phyloP scores from a whole-genome alignment of 2,888 invertebrate species.

The Polyommatus icarus region DNA sequence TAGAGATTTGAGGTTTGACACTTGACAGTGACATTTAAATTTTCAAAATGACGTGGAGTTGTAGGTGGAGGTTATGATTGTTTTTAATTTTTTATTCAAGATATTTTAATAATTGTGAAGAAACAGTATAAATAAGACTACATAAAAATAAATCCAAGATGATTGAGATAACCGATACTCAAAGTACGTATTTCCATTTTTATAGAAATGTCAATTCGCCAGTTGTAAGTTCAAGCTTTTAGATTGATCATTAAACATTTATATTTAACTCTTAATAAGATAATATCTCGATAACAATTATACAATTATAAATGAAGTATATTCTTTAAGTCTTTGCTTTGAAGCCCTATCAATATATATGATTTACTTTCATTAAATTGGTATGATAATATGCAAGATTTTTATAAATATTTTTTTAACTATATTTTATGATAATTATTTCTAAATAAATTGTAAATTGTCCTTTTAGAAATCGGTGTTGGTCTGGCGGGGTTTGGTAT shows the following conservation, averaged over 20 bases:
- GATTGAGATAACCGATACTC: constrained; percentile 92
- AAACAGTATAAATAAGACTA: constrained; percentile 38
- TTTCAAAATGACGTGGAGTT: constrained; percentile 68
- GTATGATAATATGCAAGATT: neutral
- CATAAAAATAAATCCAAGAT: constrained; percentile 69
- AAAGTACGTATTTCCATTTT: constrained; percentile 81
- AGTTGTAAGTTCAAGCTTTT: neutral
- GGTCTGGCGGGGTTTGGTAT: constrained; percentile 98
- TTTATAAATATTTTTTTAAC: neutral
- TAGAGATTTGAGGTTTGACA: constrained; percentile 40
- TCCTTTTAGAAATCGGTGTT: constrained; percentile 94
- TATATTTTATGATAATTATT: neutral
- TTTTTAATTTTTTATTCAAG: constrained; percentile 56
- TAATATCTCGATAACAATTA: neutral
- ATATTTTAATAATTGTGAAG: constrained; percentile 46
- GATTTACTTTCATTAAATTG: neutral
- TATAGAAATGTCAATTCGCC: neutral
- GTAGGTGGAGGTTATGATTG: constrained; percentile 57
- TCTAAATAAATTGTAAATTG: constrained; percentile 34
- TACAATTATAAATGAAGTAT: neutral
- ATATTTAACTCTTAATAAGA: neutral
- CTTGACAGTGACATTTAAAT: constrained; percentile 39
- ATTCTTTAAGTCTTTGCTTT: neutral
- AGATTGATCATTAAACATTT: neutral
- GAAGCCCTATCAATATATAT: neutral